Percentiles rank a stretch among this genome's conserved stretches.
Evolutionary conservation across 2,797 vertebrate species (phyloP).

Genomic region (Perodicticus potto): DNA sequence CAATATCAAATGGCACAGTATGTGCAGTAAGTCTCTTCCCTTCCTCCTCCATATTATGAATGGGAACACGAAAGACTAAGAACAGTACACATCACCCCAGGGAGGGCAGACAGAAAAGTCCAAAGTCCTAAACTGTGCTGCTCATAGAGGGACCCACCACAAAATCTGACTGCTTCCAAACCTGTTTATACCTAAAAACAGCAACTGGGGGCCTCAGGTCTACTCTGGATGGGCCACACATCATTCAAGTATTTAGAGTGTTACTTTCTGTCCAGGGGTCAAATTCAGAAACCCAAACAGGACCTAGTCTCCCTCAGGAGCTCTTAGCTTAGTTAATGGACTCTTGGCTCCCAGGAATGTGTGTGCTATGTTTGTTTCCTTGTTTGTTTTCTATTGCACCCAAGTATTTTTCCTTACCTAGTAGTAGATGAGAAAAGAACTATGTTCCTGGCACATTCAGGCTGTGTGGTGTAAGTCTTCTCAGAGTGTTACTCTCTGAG

Average conservation of each 20-base stretch:
- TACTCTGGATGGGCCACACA: not conserved
- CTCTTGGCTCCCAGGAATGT: not conserved
- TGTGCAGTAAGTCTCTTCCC: not conserved
- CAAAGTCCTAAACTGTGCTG: not conserved
- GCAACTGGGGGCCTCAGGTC: accelerated
- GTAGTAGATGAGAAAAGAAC: not conserved
- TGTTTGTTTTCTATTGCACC: not conserved
- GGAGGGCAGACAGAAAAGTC: not conserved
- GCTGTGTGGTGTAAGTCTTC: not conserved
- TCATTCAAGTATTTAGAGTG: not conserved
- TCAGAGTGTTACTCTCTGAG: not conserved
- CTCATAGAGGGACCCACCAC: not conserved
- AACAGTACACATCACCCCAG: not conserved
- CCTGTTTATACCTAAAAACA: not conserved
- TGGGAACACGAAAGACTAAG: not conserved
- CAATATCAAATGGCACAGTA: not conserved
- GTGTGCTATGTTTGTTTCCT: not conserved
- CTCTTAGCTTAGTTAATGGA: not conserved
- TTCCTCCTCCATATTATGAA: not conserved
- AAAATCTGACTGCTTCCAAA: not conserved
- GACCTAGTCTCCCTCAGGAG: not conserved
- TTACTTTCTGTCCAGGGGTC: not conserved
- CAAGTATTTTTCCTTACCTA: not conserved
- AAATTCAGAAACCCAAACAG: not conserved
- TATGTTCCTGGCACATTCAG: not conserved